Evolutionary conservation across 2,888 invertebrate species (phyloP).

Genomic region (Dasysyrphus tricinctus): DNA sequence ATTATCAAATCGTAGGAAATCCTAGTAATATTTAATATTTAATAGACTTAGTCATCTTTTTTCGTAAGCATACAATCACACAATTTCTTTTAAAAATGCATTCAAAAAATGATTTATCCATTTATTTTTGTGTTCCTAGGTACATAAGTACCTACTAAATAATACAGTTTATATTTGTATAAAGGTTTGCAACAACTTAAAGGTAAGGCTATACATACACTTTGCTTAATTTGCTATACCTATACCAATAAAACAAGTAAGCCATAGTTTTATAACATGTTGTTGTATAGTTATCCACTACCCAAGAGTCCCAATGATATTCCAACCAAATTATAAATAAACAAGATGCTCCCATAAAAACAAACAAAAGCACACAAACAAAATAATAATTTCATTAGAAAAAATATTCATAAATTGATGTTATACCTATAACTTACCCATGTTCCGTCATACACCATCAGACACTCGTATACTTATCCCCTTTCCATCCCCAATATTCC

Average conservation of each 20-base stretch:
- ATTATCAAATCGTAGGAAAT: no score
- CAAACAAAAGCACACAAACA: constrained; percentile 10
- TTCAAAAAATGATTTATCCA: no score
- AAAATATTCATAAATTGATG: constrained; percentile 33
- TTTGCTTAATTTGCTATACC: not conserved
- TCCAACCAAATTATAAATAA: constrained; percentile 68
- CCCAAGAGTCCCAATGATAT: constrained; percentile 32
- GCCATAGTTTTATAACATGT: not conserved
- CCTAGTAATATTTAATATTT: no score
- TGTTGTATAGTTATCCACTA: not conserved
- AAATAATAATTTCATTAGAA: constrained; percentile 65
- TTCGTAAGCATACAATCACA: no score
- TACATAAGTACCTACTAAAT: no score
- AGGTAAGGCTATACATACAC: no score
- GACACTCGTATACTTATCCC: not conserved
- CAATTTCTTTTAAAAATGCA: no score
- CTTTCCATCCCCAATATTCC: not conserved
- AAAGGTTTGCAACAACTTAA: not conserved
- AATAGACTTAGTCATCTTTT: no score
- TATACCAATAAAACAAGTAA: not conserved
- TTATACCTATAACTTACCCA: not conserved
- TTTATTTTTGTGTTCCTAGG: no score
- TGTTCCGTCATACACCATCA: not conserved
- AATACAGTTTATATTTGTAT: no score
- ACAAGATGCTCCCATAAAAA: constrained; percentile 68